A percentile compares a stretch with the other conserved stretches of the same genome.
Conservation (phyloP, 2,888 invertebrate species). For the Pyrrhosoma nymphula region DNA sequence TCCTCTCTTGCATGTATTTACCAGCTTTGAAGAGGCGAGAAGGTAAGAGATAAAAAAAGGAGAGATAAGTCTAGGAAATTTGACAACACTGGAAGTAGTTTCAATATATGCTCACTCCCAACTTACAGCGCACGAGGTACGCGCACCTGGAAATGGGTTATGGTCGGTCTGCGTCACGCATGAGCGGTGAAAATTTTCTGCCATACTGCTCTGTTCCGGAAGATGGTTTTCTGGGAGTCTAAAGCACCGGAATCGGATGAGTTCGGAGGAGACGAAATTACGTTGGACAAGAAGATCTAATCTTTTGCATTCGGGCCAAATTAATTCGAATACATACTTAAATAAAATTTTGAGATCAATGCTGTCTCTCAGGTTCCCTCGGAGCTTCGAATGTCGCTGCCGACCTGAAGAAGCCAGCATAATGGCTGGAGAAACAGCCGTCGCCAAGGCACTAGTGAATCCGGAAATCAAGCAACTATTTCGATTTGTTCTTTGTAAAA, state of each 20-base stretch:
- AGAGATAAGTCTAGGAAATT: background rate
- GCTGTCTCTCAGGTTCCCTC: no score
- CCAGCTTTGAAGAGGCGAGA: background rate
- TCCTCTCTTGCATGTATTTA: background rate
- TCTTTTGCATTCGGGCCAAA: background rate
- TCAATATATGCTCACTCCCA: background rate
- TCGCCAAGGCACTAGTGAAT: no score
- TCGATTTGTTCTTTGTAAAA: no score
- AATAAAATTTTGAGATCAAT: no score
- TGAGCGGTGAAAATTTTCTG: no score
- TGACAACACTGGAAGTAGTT: background rate
- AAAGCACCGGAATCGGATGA: background rate
- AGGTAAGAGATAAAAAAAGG: background rate
- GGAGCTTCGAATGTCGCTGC: no score
- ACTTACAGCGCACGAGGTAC: background rate
- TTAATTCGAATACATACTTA: background rate
- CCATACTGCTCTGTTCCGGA: no score
- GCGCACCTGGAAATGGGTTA: background rate
- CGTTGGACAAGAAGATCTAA: background rate
- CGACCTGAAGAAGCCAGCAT: no score
- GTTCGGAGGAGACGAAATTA: background rate
- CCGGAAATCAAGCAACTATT: no score
- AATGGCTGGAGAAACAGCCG: no score
- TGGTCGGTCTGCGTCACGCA: no score
- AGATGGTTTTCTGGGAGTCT: background rate